Conservation (phyloP, 1,140 invertebrate genomes). For the Phymorhynchus buccinoides region DNA sequence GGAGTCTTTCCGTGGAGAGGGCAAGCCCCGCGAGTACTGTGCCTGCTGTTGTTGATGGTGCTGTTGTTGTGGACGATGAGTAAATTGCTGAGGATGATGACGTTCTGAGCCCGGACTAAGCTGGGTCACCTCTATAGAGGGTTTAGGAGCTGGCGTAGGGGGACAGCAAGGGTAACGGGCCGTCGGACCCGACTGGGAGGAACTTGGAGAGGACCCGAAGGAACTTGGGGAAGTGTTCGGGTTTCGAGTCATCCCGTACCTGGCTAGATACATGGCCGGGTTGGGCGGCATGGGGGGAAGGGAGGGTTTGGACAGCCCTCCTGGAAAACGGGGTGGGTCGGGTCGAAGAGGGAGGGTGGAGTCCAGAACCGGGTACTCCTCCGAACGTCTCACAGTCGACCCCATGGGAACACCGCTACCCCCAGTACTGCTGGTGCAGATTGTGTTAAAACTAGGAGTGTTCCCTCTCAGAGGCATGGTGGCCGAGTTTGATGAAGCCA, state of each 20-base stretch:
- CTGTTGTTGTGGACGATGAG: neutral
- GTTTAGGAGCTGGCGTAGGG: neutral
- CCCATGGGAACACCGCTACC: neutral
- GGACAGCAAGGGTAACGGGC: neutral
- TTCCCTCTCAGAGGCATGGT: neutral
- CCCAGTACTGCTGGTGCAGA: neutral
- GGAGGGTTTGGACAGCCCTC: neutral
- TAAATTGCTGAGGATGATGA: neutral
- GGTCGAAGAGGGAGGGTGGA: neutral
- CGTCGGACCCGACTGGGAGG: neutral
- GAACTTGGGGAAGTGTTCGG: neutral
- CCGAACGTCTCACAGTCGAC: neutral
- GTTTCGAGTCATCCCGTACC: neutral
- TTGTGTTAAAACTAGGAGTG: neutral
- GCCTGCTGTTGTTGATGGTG: neutral
- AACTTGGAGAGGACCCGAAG: neutral
- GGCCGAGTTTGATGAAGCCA: neutral
- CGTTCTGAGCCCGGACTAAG: neutral
- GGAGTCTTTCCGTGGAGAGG: neutral
- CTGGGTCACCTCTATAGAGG: neutral
- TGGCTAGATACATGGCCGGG: neutral
- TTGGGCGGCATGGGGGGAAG: neutral
- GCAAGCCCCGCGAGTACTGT: neutral
- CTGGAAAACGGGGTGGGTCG: neutral
- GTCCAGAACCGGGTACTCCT: neutral